Conservation (phyloP, 2,797 vertebrate genomes). For the Hypotaenidia okinawae region DNA sequence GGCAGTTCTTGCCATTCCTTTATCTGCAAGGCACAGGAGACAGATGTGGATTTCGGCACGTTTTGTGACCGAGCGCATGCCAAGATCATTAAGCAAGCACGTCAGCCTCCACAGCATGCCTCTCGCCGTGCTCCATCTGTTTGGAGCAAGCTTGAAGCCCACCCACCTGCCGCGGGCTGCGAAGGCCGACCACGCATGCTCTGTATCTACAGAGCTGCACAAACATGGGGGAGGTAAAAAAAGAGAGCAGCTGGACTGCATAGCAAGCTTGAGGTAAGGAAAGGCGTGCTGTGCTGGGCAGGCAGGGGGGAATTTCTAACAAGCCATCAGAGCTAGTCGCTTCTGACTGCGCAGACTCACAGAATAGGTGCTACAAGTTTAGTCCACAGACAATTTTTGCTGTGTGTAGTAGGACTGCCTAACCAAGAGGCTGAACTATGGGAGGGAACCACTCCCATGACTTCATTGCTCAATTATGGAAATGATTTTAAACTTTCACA, state of each 20-base stretch:
- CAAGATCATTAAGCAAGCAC: slow-evolving; percentile 13
- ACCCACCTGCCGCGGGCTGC: background rate
- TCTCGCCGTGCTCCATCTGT: background rate
- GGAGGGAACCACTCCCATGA: background rate
- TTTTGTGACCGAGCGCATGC: background rate
- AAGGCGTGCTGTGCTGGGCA: background rate
- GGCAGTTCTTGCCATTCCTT: background rate
- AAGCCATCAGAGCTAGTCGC: background rate
- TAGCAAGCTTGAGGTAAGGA: background rate
- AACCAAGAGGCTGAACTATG: background rate
- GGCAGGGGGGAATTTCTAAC: background rate
- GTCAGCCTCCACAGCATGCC: background rate
- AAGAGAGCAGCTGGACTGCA: background rate
- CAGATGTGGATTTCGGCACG: slow-evolving; percentile 28
- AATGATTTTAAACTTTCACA: background rate
- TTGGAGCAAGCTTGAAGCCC: background rate
- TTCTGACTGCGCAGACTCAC: background rate
- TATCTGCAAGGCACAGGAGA: background rate
- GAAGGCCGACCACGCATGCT: background rate
- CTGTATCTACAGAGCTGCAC: background rate
- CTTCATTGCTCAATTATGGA: background rate
- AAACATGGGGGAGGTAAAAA: accelerated
- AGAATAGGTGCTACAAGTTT: background rate
- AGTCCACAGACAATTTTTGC: background rate
- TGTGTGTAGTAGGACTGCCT: background rate